A percentile compares a stretch with the other conserved stretches of the same genome.
Conservation (phyloP, 2,797 vertebrate species). For the Rhinichthys osculus region DNA sequence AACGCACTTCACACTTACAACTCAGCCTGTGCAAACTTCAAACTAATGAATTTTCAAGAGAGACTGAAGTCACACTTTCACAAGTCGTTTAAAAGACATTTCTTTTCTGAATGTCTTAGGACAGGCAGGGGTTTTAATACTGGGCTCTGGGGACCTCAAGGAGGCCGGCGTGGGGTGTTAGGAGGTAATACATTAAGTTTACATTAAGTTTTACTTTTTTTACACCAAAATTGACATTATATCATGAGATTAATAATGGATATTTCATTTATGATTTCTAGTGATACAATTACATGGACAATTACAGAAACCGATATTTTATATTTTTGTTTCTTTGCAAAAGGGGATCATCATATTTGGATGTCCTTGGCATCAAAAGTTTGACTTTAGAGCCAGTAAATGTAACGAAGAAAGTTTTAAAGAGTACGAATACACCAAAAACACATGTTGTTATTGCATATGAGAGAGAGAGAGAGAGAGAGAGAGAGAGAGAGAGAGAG, state of each 20-base stretch:
- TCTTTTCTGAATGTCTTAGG: not conserved
- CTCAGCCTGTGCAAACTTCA: not conserved
- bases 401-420: not conserved
- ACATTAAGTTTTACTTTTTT: not conserved
- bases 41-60: not conserved
- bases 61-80: conserved; percentile 12
- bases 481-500: not conserved
- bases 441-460: conserved; percentile 51
- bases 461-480: conserved; percentile 7
- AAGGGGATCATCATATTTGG: not conserved
- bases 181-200: not conserved
- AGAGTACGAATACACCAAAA: conserved; percentile 21
- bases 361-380: not conserved
- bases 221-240: not conserved
- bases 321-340: not conserved
- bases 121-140: not conserved
- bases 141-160: not conserved
- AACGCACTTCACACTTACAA: not conserved
- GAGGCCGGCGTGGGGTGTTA: not conserved
- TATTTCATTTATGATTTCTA: not conserved
- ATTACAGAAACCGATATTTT: too few species aligned
- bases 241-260: not conserved
- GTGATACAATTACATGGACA: not conserved
- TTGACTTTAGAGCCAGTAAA: not conserved
- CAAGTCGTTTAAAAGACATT: not conserved